phyloP scores from a whole-genome alignment of 2,888 invertebrate genomes.

The Melanostoma scalare region DNA sequence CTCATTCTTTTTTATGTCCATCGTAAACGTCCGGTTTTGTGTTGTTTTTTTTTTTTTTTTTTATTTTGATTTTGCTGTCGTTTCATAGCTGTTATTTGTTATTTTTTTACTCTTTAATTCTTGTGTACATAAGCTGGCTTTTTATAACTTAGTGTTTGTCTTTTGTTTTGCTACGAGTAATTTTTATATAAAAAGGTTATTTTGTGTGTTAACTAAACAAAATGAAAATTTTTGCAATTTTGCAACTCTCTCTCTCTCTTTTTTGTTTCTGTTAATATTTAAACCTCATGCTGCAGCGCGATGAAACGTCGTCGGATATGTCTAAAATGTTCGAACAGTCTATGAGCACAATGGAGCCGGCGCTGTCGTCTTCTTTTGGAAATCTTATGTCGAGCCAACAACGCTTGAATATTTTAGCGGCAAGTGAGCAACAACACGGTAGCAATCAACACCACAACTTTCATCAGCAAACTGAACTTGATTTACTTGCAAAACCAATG shows the following conservation, averaged over 20 bases:
- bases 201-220: constrained; percentile 28
- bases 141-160: constrained; percentile 25
- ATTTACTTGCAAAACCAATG: constrained; percentile 48
- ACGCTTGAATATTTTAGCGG: constrained; percentile 45
- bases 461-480: constrained; percentile 45
- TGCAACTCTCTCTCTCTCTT: constrained; percentile 73
- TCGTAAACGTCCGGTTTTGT: neutral
- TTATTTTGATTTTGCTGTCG: constrained; percentile 49
- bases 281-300: constrained; percentile 79
- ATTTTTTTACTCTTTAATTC: constrained; percentile 27
- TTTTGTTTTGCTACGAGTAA: constrained; percentile 48
- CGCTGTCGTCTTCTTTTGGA: constrained; percentile 62
- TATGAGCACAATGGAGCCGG: constrained; percentile 77
- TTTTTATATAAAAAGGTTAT: constrained; percentile 23
- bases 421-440: constrained; percentile 38
- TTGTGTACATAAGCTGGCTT: constrained; percentile 31
- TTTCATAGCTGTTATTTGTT: constrained; percentile 36
- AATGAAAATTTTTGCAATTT: constrained; percentile 24
- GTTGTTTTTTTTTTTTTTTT: constrained; percentile 23
- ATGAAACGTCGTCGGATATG: constrained; percentile 81
- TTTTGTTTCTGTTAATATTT: constrained; percentile 60
- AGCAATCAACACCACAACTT: constrained; percentile 32
- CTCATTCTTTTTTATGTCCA: constrained; percentile 9
- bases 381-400: constrained; percentile 64
- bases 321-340: constrained; percentile 81